Evolutionary conservation across 2,888 invertebrate genomes (phyloP).

Genomic region (Drosophila mayaguana): DNA sequence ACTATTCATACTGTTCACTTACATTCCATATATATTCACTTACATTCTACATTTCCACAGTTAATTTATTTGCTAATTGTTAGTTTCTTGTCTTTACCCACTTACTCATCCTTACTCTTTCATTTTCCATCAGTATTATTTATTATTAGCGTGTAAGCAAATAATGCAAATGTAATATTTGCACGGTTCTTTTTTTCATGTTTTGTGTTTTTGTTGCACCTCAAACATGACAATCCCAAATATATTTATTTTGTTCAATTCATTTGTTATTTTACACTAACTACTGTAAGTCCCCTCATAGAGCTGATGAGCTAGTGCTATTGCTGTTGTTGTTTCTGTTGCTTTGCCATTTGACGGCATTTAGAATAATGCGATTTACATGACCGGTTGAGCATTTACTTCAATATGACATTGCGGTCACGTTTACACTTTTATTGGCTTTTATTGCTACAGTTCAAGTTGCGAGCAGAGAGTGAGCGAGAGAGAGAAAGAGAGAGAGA

Average conservation of each 20-base stretch:
- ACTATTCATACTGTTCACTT: too few relatives aligned
- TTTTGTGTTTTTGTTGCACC: slow-evolving; percentile 1
- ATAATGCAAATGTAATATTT: slow-evolving; percentile 14
- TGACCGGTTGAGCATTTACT: slow-evolving; percentile 49
- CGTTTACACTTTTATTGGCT: slow-evolving; percentile 72
- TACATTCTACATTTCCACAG: not conserved
- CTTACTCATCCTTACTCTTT: not conserved
- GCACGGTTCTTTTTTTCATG: slow-evolving; percentile 3
- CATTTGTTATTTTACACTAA: slow-evolving; percentile 1
- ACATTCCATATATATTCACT: not conserved
- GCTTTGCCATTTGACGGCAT: slow-evolving; percentile 35
- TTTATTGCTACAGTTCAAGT: slow-evolving; percentile 37
- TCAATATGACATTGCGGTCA: slow-evolving; percentile 67
- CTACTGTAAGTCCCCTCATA: slow-evolving; percentile 41
- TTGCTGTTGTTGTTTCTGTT: not conserved
- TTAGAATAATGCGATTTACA: slow-evolving; percentile 69
- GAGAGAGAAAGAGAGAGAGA: too few relatives aligned
- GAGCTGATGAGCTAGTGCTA: not conserved
- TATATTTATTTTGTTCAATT: slow-evolving; percentile 21
- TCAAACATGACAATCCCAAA: slow-evolving; percentile 33
- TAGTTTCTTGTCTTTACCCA: not conserved
- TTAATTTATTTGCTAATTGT: not conserved
- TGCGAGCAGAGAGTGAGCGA: not conserved
- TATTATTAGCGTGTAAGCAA: slow-evolving; percentile 2
- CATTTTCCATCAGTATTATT: not conserved